Evolutionary conservation across 2,113 vertebrate genomes (phyloP).

Genomic region (Scophthalmus maximus): DNA sequence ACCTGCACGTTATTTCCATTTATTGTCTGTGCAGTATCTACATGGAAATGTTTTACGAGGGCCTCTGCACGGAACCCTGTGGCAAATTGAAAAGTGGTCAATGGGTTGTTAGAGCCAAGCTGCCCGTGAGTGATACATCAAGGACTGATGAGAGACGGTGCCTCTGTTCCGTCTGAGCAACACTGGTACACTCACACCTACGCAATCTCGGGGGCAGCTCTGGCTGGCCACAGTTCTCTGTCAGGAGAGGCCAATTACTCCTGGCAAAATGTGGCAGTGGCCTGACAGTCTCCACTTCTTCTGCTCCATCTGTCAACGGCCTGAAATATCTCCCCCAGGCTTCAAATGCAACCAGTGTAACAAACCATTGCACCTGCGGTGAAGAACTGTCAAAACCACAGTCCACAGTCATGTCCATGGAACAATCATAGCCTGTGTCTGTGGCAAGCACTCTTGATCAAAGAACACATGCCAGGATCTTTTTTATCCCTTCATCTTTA

Average conservation of each 20-base stretch:
- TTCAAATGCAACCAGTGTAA: slow-evolving; percentile 18
- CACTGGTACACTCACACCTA: slow-evolving; percentile 17
- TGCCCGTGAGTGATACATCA: slow-evolving; percentile 27
- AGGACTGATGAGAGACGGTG: slow-evolving; percentile 23
- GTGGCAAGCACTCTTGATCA: background rate
- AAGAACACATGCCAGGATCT: background rate
- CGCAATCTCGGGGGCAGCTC: slow-evolving; percentile 13
- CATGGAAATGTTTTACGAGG: background rate
- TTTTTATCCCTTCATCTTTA: slow-evolving; percentile 2
- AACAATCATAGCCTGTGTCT: slow-evolving; percentile 25
- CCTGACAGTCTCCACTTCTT: slow-evolving; percentile 24
- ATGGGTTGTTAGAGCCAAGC: slow-evolving; percentile 22
- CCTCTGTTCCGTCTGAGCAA: slow-evolving; percentile 27
- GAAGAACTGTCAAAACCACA: background rate
- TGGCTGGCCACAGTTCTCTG: slow-evolving; percentile 15
- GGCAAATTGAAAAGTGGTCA: slow-evolving; percentile 4
- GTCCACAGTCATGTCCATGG: slow-evolving; percentile 10
- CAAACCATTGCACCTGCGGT: slow-evolving; percentile 9
- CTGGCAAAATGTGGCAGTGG: slow-evolving; percentile 23
- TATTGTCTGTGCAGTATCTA: slow-evolving; percentile 4
- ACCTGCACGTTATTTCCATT: slow-evolving; percentile 10
- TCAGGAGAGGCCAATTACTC: slow-evolving; percentile 42
- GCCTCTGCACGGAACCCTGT: slow-evolving; percentile 11
- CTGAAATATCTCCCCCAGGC: background rate
- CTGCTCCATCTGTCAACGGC: slow-evolving; percentile 15